These are phyloP conservation scores for Apodemus agrarius DNA, from an alignment of 2,797 vertebrate species.

Conservation along the genomic window DNA sequence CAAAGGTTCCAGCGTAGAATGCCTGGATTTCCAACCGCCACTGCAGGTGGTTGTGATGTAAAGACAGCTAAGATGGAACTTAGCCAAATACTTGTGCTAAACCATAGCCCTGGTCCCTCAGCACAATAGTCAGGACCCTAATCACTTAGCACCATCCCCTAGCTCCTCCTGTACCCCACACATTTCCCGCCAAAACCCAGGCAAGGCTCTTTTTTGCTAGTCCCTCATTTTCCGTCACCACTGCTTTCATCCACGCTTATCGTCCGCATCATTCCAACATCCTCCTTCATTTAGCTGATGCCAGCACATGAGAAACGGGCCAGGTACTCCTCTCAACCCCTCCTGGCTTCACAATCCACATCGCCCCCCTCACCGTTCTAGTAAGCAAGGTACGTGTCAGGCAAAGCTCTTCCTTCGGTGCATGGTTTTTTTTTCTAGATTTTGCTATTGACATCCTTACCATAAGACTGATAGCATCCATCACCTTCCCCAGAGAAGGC, in stretches of 20 bases:
- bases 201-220: neutral
- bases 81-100: neutral
- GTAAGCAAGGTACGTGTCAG: neutral
- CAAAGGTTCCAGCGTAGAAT: neutral
- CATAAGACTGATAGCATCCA: neutral
- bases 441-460: neutral
- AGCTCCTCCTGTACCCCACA: neutral
- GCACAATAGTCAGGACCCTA: neutral
- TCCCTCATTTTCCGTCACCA: neutral
- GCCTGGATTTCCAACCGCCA: neutral
- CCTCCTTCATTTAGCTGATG: neutral
- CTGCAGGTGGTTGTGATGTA: neutral
- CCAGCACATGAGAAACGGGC: neutral
- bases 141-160: neutral
- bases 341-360: neutral
- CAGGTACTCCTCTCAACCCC: neutral
- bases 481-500: neutral
- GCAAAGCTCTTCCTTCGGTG: neutral
- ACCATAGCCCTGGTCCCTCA: neutral
- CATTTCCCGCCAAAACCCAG: neutral
- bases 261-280: neutral
- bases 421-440: neutral
- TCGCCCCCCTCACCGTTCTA: neutral
- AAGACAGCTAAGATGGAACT: neutral
- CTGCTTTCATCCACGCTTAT: neutral